Percentiles rank a stretch among this genome's conserved stretches.
Conservation (phyloP, 2,113 vertebrate genomes). For the Syrrhaptes paradoxus region DNA sequence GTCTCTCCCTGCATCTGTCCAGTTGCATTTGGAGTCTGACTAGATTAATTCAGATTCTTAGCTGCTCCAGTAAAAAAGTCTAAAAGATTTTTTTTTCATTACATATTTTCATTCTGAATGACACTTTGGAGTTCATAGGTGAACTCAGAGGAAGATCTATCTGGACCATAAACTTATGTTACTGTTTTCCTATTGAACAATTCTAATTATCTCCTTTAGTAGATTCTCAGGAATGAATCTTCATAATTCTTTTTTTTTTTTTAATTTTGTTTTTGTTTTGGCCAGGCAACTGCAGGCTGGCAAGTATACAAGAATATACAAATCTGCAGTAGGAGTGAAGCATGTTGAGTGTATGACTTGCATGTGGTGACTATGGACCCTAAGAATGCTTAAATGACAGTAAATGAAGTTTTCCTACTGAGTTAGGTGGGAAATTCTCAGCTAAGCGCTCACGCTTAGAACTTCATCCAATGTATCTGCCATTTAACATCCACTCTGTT, state of each 20-base stretch:
- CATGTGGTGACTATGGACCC: neutral
- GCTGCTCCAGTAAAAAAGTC: neutral
- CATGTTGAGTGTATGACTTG: neutral
- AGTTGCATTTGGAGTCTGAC: neutral
- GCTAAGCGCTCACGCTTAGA: neutral
- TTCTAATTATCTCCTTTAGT: neutral
- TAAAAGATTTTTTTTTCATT: neutral
- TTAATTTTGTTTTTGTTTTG: neutral
- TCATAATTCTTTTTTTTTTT: neutral
- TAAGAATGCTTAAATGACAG: neutral
- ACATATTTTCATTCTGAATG: constrained; percentile 18
- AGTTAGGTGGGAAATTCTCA: neutral
- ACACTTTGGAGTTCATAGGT: neutral
- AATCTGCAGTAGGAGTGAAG: neutral
- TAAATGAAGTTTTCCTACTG: neutral
- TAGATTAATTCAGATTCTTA: neutral
- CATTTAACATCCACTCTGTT: neutral
- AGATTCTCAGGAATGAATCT: neutral
- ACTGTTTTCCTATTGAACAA: neutral
- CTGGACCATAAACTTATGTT: neutral
- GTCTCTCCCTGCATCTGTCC: neutral
- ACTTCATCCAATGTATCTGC: neutral
- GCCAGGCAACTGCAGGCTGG: neutral
- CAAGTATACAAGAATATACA: neutral
- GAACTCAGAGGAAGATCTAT: neutral